Percentiles rank a stretch among this genome's conserved stretches.
phyloP scores from a whole-genome alignment of 2,797 vertebrate genomes.

The Odontamblyopus rebecca region DNA sequence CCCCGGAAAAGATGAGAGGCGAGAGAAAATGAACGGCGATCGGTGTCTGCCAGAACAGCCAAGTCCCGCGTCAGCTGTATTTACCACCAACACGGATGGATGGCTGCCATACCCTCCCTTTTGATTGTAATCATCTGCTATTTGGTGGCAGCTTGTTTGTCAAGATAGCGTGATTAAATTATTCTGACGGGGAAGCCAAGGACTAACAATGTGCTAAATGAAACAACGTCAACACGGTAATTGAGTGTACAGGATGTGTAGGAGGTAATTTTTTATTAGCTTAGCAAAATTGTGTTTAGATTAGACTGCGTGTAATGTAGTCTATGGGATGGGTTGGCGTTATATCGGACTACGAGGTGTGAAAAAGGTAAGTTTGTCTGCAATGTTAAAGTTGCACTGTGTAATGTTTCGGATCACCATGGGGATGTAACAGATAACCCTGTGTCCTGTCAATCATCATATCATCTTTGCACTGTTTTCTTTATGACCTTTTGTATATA shows the following conservation, averaged over 20 bases:
- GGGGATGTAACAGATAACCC: too few relatives aligned
- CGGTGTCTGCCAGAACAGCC: conserved; percentile 40
- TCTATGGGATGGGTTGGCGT: neutral
- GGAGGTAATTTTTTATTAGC: neutral
- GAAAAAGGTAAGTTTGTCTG: neutral
- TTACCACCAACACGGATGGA: conserved; percentile 37
- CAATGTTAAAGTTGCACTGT: too few relatives aligned
- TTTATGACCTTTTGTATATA: too few relatives aligned
- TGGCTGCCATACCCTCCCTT: conserved; percentile 30
- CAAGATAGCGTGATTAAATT: conserved; percentile 22
- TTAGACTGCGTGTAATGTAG: neutral
- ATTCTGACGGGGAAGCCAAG: conserved; percentile 7
- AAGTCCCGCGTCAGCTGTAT: conserved; percentile 27
- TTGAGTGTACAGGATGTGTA: conserved; percentile 6
- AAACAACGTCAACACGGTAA: conserved; percentile 2
- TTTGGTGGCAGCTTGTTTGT: conserved; percentile 31
- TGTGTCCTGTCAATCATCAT: too few relatives aligned
- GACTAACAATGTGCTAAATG: conserved; percentile 6
- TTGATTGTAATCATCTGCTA: conserved; percentile 40
- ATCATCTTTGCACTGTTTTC: too few relatives aligned
- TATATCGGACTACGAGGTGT: neutral
- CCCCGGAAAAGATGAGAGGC: conserved; percentile 56
- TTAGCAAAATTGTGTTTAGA: neutral
- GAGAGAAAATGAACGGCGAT: conserved; percentile 51
- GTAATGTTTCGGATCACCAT: too few relatives aligned